These are phyloP conservation scores for Apis mellifera DNA, from an alignment of 1,140 invertebrate genomes.

Conservation along the genomic window Amel_HAv3.1 CM009944.2:8204001-8204500, in stretches of 20 bases:
- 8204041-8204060: slow-evolving; percentile 34
- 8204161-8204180: slow-evolving; percentile 89
- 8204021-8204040: too few relatives aligned
- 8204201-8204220: slow-evolving; percentile 98
- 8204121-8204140: slow-evolving; percentile 94
- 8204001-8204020: background rate
- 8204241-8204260: slow-evolving; percentile 99
- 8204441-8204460: slow-evolving; percentile 88
- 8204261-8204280: slow-evolving; percentile 94
- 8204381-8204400: slow-evolving; percentile 97
- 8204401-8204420: slow-evolving; percentile 90
- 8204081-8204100: slow-evolving; percentile 86
- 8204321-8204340: background rate
- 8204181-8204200: slow-evolving; percentile 98
- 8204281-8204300: slow-evolving; percentile 91
- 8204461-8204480: slow-evolving; percentile 87
- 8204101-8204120: slow-evolving; percentile 92
- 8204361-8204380: slow-evolving; percentile 94
- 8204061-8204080: slow-evolving; percentile 70
- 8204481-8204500: background rate
- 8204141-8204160: slow-evolving; percentile 92
- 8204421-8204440: slow-evolving; percentile 83
- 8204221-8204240: slow-evolving; percentile 97
- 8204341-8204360: slow-evolving; percentile 14
- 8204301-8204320: background rate